Evolutionary conservation across 2,888 invertebrate genomes (phyloP).

Genomic region (Eupithecia subfuscata): DNA sequence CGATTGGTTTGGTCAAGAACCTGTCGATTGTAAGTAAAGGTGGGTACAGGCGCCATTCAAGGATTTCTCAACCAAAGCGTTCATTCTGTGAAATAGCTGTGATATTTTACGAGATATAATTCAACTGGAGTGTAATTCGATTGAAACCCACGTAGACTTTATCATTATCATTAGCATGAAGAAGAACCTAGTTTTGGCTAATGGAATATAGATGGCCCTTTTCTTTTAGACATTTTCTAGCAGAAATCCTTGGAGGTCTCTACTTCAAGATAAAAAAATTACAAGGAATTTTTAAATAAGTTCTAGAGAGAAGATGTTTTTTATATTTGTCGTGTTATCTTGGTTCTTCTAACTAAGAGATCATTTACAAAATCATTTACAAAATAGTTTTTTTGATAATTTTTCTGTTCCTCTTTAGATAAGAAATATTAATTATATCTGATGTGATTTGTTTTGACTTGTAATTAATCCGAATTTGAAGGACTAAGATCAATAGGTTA

Average conservation of each 20-base stretch:
- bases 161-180: neutral
- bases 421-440: neutral
- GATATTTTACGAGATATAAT: slow-evolving; percentile 16
- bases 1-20: slow-evolving; percentile 41
- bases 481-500: slow-evolving; percentile 21
- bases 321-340: neutral
- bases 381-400: neutral
- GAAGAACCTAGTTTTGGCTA: neutral
- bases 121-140: slow-evolving; percentile 18
- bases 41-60: slow-evolving; percentile 46
- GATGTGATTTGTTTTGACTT: slow-evolving; percentile 5
- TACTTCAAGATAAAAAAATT: too few relatives aligned
- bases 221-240: too few relatives aligned
- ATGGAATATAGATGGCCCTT: too few relatives aligned
- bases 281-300: too few relatives aligned
- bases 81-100: slow-evolving; percentile 17
- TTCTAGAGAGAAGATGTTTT: too few relatives aligned
- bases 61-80: slow-evolving; percentile 39
- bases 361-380: neutral
- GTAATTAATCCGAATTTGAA: neutral
- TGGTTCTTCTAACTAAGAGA: neutral
- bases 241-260: too few relatives aligned
- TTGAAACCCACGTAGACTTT: slow-evolving; percentile 18
- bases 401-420: neutral
- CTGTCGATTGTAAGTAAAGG: slow-evolving; percentile 39